Evolutionary conservation across 2,113 vertebrate genomes (phyloP).

Genomic region (Lophochroa leadbeateri): DNA sequence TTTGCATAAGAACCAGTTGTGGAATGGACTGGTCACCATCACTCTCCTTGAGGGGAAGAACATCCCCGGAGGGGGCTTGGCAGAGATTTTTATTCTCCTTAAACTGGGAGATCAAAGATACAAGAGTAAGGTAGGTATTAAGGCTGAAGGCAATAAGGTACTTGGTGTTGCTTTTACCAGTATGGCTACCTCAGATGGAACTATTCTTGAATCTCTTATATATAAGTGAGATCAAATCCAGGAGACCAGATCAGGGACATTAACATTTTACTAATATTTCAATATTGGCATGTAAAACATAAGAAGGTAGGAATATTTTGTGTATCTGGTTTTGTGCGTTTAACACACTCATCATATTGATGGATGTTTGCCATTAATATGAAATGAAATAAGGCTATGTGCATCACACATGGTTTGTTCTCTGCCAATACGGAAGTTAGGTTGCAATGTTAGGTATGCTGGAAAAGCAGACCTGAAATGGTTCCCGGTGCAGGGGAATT

Average conservation of each 20-base stretch:
- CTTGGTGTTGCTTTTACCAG: not conserved
- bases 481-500: not conserved
- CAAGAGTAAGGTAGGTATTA: constrained; percentile 89
- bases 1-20: constrained; percentile 85
- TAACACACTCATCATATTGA: not conserved
- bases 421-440: constrained; percentile 2
- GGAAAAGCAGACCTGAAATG: not conserved
- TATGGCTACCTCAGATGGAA: not conserved
- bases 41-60: constrained; percentile 90
- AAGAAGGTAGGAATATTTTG: not conserved
- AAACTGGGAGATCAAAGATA: constrained; percentile 92
- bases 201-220: not conserved
- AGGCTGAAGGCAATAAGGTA: not conserved
- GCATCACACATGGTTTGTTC: not conserved
- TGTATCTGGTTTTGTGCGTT: not conserved
- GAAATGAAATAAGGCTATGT: not conserved
- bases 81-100: constrained; percentile 89
- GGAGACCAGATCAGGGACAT: not conserved
- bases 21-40: constrained; percentile 86
- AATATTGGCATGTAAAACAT: not conserved
- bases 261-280: not conserved
- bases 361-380: not conserved
- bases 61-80: constrained; percentile 78
- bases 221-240: not conserved
- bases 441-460: not conserved